phyloP scores from a whole-genome alignment of 2,113 vertebrate species.

The Glareola pratincola region DNA sequence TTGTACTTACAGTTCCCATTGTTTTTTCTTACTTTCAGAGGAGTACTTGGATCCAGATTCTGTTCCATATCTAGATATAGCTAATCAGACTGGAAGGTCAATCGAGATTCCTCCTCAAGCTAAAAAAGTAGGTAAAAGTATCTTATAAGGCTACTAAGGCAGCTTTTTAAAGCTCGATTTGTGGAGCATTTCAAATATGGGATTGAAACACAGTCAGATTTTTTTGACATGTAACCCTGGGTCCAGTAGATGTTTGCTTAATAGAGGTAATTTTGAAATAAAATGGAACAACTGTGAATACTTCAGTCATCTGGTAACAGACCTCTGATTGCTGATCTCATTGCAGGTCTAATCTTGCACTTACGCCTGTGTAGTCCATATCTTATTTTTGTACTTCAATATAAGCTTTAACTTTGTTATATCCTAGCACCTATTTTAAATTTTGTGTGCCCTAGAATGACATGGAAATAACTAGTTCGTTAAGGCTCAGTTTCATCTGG shows the following conservation, averaged over 20 bases:
- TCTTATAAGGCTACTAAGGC: background rate
- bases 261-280: background rate
- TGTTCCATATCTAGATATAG: slow-evolving; percentile 88
- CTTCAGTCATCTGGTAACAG: background rate
- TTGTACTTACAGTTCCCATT: background rate
- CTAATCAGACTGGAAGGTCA: slow-evolving; percentile 92
- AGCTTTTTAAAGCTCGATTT: background rate
- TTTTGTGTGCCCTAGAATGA: background rate
- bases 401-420: background rate
- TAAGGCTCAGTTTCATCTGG: background rate
- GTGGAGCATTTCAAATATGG: background rate
- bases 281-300: background rate
- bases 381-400: background rate
- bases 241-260: background rate
- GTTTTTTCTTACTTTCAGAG: slow-evolving; percentile 72
- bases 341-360: background rate
- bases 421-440: background rate
- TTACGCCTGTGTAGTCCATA: background rate
- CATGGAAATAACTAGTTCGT: background rate
- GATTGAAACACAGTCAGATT: background rate
- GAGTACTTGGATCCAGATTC: slow-evolving; percentile 79
- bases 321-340: background rate
- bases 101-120: slow-evolving; percentile 83
- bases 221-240: background rate
- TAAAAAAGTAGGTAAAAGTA: slow-evolving; percentile 80